Percentiles rank a stretch among this genome's conserved stretches.
Conservation (phyloP, 2,888 invertebrate genomes). For the Cephonodes hylas region DNA sequence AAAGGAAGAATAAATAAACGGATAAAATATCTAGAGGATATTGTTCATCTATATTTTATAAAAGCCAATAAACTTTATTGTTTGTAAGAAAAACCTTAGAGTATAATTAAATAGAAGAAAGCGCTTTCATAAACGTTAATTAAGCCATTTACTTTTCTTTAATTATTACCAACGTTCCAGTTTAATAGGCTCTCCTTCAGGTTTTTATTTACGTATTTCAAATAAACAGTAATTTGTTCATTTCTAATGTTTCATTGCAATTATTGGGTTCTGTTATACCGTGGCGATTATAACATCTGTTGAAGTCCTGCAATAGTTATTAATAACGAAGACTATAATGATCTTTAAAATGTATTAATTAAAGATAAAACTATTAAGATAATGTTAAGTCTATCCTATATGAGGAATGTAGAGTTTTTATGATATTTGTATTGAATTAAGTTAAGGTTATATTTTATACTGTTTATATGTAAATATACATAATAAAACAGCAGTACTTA, state of each 20-base stretch:
- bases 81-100: background rate
- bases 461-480: conserved; percentile 57
- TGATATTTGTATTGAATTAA: too few relatives aligned
- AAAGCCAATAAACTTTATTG: background rate
- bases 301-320: too few relatives aligned
- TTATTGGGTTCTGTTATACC: background rate
- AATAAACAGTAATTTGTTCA: background rate
- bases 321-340: too few relatives aligned
- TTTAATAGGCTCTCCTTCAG: background rate
- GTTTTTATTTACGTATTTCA: background rate
- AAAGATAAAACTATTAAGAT: too few relatives aligned
- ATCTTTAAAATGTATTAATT: too few relatives aligned
- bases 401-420: too few relatives aligned
- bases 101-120: background rate
- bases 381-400: too few relatives aligned
- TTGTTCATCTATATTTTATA: background rate
- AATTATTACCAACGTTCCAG: background rate
- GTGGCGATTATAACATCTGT: background rate
- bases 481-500: conserved; percentile 68
- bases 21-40: too few relatives aligned
- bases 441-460: background rate
- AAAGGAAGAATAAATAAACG: too few relatives aligned
- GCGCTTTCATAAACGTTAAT: background rate
- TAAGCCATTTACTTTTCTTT: background rate
- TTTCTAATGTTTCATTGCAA: background rate